phyloP scores from a whole-genome alignment of 64 coral and sea anemone species.

The Pachyseris speciosa region DNA sequence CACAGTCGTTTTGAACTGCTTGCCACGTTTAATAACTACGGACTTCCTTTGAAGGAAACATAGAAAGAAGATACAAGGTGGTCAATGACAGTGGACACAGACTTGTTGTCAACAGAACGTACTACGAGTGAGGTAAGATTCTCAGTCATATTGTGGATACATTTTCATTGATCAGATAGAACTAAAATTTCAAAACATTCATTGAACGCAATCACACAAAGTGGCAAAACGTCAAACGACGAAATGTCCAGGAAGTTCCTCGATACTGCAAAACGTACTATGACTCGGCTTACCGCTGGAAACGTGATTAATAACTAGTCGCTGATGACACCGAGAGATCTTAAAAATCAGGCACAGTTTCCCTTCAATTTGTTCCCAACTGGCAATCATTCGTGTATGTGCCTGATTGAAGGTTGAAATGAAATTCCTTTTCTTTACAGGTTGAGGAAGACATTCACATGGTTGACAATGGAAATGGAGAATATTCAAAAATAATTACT shows the following conservation, averaged over 20 bases:
- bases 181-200: background rate
- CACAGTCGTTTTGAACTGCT: background rate
- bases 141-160: background rate
- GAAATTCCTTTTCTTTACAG: background rate
- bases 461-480: background rate
- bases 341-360: background rate
- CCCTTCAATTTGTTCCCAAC: background rate
- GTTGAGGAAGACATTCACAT: background rate
- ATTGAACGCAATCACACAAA: background rate
- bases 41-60: background rate
- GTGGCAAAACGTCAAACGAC: background rate
- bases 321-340: background rate
- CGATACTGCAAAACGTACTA: background rate
- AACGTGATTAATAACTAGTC: background rate
- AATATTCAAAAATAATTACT: background rate
- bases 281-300: background rate
- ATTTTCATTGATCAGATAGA: background rate
- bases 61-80: background rate
- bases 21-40: background rate
- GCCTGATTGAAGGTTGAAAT: background rate
- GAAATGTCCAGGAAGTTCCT: background rate
- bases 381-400: background rate
- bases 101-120: background rate
- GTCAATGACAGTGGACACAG: background rate
- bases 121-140: background rate